Evolutionary conservation across 2,113 vertebrate genomes (phyloP).

Genomic region (Stigmatopora nigra): DNA sequence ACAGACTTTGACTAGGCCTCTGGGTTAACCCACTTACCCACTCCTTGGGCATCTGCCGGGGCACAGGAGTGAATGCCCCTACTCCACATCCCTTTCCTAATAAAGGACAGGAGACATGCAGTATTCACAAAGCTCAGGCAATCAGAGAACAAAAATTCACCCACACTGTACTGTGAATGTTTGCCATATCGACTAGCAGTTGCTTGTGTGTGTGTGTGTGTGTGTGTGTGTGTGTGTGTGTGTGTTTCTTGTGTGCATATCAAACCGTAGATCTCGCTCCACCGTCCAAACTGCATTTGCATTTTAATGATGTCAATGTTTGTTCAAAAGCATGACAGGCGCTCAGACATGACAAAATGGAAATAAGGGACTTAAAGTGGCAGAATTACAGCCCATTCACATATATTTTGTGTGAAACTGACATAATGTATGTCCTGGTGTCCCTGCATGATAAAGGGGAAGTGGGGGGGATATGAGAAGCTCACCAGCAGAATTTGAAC

Average conservation of each 20-base stretch:
- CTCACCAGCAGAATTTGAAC: slow-evolving; percentile 31
- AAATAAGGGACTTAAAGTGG: slow-evolving; percentile 68
- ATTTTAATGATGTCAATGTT: slow-evolving; percentile 77
- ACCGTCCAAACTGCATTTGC: slow-evolving; percentile 66
- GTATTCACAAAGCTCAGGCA: slow-evolving; percentile 26
- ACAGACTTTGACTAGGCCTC: slow-evolving; percentile 68
- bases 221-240: slow-evolving; percentile 4
- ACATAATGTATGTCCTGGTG: slow-evolving; percentile 51
- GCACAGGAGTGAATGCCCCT: slow-evolving; percentile 64
- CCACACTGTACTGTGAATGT: slow-evolving; percentile 26
- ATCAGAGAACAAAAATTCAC: slow-evolving; percentile 28
- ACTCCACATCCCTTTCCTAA: slow-evolving; percentile 61
- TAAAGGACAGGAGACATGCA: slow-evolving; percentile 50
- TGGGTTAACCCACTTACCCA: slow-evolving; percentile 71
- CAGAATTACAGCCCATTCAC: slow-evolving; percentile 56
- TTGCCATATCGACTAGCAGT: too few species aligned
- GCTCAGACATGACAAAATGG: slow-evolving; percentile 67
- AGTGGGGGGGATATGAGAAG: slow-evolving; percentile 23
- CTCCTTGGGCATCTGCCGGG: slow-evolving; percentile 60
- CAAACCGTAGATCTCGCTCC: slow-evolving; percentile 60
- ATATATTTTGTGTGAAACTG: slow-evolving; percentile 43
- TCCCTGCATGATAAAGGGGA: slow-evolving; percentile 45
- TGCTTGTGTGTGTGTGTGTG: not conserved
- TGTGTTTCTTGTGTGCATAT: slow-evolving; percentile 44
- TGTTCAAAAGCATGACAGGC: slow-evolving; percentile 73